These are phyloP conservation scores for Sipha maydis DNA, from an alignment of 2,888 invertebrate genomes.

Conservation along the genomic window DNA sequence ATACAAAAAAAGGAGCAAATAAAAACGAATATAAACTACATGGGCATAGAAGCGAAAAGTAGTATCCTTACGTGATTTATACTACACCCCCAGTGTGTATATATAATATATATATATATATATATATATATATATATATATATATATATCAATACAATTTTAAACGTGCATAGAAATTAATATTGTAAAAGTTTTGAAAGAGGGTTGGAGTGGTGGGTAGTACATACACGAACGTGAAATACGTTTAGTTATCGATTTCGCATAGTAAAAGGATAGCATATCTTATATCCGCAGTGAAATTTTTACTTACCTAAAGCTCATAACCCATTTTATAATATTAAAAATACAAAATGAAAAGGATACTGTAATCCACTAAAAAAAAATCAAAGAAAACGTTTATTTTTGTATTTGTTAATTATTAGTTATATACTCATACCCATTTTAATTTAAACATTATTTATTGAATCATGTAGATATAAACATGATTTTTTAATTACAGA, in stretches of 20 bases:
- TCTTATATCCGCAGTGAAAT: background rate
- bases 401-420: too few species aligned
- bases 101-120: background rate
- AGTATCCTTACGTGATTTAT: constrained; percentile 44
- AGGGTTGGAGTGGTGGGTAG: background rate
- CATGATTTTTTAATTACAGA: too few species aligned
- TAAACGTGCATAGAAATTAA: constrained; percentile 58
- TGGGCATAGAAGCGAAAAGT: background rate
- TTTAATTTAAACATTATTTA: too few species aligned
- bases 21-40: constrained; percentile 5
- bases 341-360: background rate
- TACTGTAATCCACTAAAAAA: background rate
- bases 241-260: constrained; percentile 46
- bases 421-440: too few species aligned
- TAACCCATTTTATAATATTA: background rate
- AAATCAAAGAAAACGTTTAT: too few species aligned
- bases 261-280: constrained; percentile 14
- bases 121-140: background rate
- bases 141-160: constrained; percentile 34
- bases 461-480: too few species aligned
- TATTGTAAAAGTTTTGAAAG: constrained; percentile 58
- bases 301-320: background rate
- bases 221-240: constrained; percentile 1
- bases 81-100: constrained; percentile 40
- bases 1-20: constrained; percentile 25